Evolutionary conservation across 2,888 invertebrate species (phyloP), one percentile per base, ranked within the genome.

Genomic region (Carterocephalus palaemon): DNA sequence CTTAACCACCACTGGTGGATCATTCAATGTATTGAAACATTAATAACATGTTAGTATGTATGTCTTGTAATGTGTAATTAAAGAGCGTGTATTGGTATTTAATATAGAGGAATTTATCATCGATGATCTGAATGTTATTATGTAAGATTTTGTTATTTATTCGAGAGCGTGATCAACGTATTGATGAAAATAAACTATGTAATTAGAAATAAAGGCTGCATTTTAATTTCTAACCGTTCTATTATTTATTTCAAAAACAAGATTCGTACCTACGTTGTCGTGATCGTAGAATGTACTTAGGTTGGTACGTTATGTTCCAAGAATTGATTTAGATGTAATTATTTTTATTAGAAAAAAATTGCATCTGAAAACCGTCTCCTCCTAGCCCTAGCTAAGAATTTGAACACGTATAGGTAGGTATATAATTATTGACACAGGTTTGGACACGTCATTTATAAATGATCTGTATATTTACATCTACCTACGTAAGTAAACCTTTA

Each of bases 71-170:
- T 59, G 57, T 61, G 53, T 59, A 59, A 51, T 24, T 28, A 36
- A 49, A 42, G 38, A 26, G 19, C 40, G 29, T 48, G 24, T 51
- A 50, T 42, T 41, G 36, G 38, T 50, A 45, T 47, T 47, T 51
- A 49, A 49, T 51, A 56, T 46, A 42, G 49, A 41, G 29, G 53
- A 53, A 38, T 46, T 46, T 56, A 46, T 52, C 49, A 58, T 53
- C 49, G 54, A 62, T 61, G 68, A 69, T 68, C 67, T 69, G 68
- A 68, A 62, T 60, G 62, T 57, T 62, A 60, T 49, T 47, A 47
- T 47, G 52, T 64, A 69, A 62, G 62, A 36, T 54, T 63, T 60
- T 59, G 51, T 62, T 64, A 69, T 65, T 69, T 69, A 69, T 67
- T 66, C 58, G 54, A 53, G 51, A 59, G 53, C 56, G 52, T 53